Percentiles rank a stretch among this genome's conserved stretches.
Evolutionary conservation across 2,888 invertebrate species (phyloP).

Genomic region (Ephialtes manifestator): DNA sequence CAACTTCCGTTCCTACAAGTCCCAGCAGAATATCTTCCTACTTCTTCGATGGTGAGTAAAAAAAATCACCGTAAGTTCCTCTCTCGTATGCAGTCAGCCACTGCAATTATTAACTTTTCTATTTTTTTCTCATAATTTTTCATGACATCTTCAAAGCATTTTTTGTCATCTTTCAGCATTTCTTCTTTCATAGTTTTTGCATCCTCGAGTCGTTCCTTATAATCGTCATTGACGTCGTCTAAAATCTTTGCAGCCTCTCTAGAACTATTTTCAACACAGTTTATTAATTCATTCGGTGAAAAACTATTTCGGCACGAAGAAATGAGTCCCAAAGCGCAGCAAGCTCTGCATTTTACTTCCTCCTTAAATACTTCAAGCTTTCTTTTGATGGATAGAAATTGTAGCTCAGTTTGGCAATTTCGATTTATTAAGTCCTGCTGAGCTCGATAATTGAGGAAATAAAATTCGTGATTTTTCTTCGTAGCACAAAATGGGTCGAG

Average conservation of each 20-base stretch:
- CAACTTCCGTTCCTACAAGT: slow-evolving; percentile 90
- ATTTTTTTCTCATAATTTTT: slow-evolving; percentile 64
- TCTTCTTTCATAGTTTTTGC: slow-evolving; percentile 39
- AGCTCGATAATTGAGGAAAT: slow-evolving; percentile 67
- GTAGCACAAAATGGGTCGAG: slow-evolving; percentile 70
- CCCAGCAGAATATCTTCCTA: slow-evolving; percentile 89
- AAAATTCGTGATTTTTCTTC: slow-evolving; percentile 66
- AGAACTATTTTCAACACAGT: slow-evolving; percentile 67
- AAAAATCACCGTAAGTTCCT: slow-evolving; percentile 21
- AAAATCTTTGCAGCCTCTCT: slow-evolving; percentile 66
- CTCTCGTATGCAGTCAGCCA: slow-evolving; percentile 69
- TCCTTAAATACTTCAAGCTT: slow-evolving; percentile 59
- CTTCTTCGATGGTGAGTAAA: slow-evolving; percentile 82
- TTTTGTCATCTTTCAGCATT: slow-evolving; percentile 50
- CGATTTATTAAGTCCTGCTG: slow-evolving; percentile 61
- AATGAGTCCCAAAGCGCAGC: slow-evolving; percentile 62
- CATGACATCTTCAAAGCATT: slow-evolving; percentile 49
- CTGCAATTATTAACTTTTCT: slow-evolving; percentile 42
- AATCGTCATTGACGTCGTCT: slow-evolving; percentile 53
- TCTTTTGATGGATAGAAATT: slow-evolving; percentile 41
- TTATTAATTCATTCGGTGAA: slow-evolving; percentile 57
- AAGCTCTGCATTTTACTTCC: slow-evolving; percentile 41
- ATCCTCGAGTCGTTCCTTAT: slow-evolving; percentile 22
- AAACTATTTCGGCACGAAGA: slow-evolving; percentile 63
- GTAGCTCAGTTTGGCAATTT: slow-evolving; percentile 47